These are phyloP conservation scores for Callionymus lyra DNA, from an alignment of 2,113 vertebrate genomes.

Conservation along the genomic window DNA sequence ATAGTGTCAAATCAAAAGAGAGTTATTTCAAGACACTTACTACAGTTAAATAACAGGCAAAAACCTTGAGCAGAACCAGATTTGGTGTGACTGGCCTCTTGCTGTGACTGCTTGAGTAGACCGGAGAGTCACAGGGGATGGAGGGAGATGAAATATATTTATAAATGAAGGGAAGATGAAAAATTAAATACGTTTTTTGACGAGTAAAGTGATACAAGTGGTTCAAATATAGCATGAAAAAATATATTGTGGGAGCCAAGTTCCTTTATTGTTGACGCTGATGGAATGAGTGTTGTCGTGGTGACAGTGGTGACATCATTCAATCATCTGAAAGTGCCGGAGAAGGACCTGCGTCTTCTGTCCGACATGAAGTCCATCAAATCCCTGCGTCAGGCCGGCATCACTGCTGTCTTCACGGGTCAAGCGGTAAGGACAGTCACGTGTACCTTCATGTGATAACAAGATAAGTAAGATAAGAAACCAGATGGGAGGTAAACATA, in stretches of 20 bases:
- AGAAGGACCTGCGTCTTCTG: conserved; percentile 40
- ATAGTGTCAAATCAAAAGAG: too few species aligned
- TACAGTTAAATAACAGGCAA: too few species aligned
- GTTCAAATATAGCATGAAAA: too few species aligned
- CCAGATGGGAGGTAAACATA: not conserved
- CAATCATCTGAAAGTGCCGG: conserved; percentile 45
- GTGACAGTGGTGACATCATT: conserved; percentile 59
- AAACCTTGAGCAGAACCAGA: too few species aligned
- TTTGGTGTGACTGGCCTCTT: too few species aligned
- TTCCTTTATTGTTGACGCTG: not conserved
- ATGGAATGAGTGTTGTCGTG: not conserved
- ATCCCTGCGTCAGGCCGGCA: conserved; percentile 54
- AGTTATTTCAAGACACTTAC: too few species aligned
- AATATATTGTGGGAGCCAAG: not conserved
- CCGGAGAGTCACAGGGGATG: too few species aligned
- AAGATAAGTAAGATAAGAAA: not conserved
- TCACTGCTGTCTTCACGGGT: conserved; percentile 59
- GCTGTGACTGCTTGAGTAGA: too few species aligned
- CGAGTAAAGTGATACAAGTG: too few species aligned
- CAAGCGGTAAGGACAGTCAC: conserved; percentile 28
- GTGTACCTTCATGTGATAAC: not conserved
- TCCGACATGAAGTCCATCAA: conserved; percentile 55
- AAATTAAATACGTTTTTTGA: too few species aligned
- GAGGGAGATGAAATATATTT: too few species aligned
- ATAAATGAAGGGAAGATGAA: too few species aligned